Evolutionary conservation across 2,113 vertebrate genomes (phyloP), one percentile per base, ranked within the genome.

Genomic region (Scomber japonicus): DNA sequence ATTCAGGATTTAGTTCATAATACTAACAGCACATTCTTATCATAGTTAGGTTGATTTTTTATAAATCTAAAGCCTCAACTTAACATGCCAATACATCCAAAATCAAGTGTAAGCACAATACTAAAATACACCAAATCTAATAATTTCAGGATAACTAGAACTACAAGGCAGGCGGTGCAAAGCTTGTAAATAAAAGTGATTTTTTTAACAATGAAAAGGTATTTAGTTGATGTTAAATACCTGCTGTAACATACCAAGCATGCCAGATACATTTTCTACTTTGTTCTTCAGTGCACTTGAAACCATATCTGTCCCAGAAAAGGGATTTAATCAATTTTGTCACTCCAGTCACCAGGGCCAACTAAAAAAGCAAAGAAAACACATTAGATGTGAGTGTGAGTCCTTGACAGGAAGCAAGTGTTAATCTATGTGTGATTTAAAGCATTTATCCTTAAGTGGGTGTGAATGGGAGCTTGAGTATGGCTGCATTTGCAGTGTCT

Each of bases 371-470:
- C 27, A 78, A n/a, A 35, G 50, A 30, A 72, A 62, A 61, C 44
- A 65, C 13, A 27, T 49, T 46, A 59, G 11, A 51, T 53, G 24
- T 21, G 56, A 61, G 12, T 82, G 60, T 14, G 12, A 63, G 63
- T 78, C 63, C 48, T 21, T 49, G 60, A 68, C 35, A 62, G 50
- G 0, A 15, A 66, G 46, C 17, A 62, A 63, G 81, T 84, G 78
- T 56, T 83, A 79, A 80, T 80, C 64, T 81, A 21, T 48, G 55
- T 44, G 53, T 74, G 49, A 79, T 76, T 74, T 79, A 45, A 83
- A 72, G 45, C 2, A 17, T 64, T 53, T n/a, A 50, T 55, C 30
- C 57, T 76, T 63, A 19, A 81, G 62, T 73, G 74, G 79, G 66
- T 79, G 82, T 79, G 30, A 84, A 82, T 17, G 0, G 46, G 15